phyloP scores from a whole-genome alignment of 2,888 invertebrate species.

The Caenorhabditis wallacei region DNA sequence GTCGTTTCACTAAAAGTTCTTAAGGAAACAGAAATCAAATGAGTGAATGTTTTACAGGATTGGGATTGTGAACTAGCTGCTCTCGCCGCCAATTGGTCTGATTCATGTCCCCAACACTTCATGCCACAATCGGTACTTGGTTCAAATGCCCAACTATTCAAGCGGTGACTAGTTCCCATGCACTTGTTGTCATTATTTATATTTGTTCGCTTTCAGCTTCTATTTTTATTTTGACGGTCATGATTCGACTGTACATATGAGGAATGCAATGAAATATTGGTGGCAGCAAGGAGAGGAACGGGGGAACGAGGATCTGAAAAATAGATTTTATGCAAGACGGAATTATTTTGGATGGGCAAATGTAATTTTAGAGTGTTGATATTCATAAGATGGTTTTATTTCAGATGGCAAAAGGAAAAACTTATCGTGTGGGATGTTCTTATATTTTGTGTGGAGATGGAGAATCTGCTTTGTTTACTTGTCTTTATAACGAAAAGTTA shows the following conservation, averaged over 20 bases:
- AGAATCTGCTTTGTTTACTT: conserved; percentile 67
- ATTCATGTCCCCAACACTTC: conserved; percentile 58
- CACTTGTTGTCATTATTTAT: background rate
- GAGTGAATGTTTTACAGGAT: conserved; percentile 57
- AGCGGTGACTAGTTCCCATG: conserved; percentile 58
- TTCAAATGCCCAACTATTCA: conserved; percentile 69
- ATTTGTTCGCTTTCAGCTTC: conserved; percentile 57
- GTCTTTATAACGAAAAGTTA: conserved; percentile 70
- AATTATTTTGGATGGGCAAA: conserved; percentile 71
- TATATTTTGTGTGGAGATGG: conserved; percentile 62
- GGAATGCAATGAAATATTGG: conserved; percentile 68
- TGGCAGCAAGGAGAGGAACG: conserved; percentile 69
- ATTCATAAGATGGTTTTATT: background rate
- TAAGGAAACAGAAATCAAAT: background rate
- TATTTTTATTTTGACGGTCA: conserved; percentile 66
- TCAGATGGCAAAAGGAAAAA: conserved; percentile 74
- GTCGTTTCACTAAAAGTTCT: background rate
- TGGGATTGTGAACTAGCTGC: conserved; percentile 69
- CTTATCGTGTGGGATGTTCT: conserved; percentile 67
- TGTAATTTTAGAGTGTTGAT: conserved; percentile 12
- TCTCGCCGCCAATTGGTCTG: conserved; percentile 61
- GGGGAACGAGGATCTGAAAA: conserved; percentile 67
- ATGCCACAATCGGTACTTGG: conserved; percentile 64
- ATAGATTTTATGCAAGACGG: conserved; percentile 61
- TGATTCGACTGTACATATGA: conserved; percentile 63